Evolutionary conservation across 2,888 invertebrate genomes (phyloP), one percentile per base, ranked within the genome.

Genomic region (Melanostoma scalare): DNA sequence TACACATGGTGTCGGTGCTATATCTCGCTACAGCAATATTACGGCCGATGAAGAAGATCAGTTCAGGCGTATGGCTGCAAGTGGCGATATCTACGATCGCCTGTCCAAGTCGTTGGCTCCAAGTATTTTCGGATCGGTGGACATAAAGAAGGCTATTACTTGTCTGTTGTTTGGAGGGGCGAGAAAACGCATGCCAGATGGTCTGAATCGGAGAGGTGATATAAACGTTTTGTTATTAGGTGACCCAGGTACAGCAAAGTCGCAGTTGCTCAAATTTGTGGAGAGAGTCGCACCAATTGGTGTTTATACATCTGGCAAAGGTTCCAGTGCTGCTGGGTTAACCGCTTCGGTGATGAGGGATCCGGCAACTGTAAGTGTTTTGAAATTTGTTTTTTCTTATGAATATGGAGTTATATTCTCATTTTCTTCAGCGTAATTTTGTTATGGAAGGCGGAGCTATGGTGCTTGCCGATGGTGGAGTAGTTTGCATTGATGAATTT

Each of bases 181-280:
- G 0, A 93, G 97, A 35, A 97, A 97, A 90, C 93, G 95, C 6
- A 92, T 99, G 87, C 99, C 99, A 0, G 99, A 99, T 92, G 99
- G 99, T 1, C 92, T 99, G 75, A 96, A 96, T 0, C 94, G 99
- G 8, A 94, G 99, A 89, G 99, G 99, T 3, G 99, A 99, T 90
- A 98, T 99, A 86, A 99, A 99, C 90, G 93, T 99, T 31, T 92
- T 99, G 9, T 92, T 99, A 79, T 92, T 99, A 36, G 99, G 99
- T 50, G 99, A 99, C 92, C 99, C 99, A 0, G 99, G 99, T 88
- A 99, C 99, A 0, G 99, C 99, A n/a, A 99, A 99, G 91, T 98
- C 98, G 0, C 99, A 99, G 90, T 92, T 99, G 74, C 92, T 99
- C 6, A 99, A 99, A 92, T 99, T 99, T 89, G 99, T 98, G 0